Evolutionary conservation across 2,797 vertebrate genomes (phyloP), one percentile per base, ranked within the genome.

Genomic region (Telmatherina bonti): DNA sequence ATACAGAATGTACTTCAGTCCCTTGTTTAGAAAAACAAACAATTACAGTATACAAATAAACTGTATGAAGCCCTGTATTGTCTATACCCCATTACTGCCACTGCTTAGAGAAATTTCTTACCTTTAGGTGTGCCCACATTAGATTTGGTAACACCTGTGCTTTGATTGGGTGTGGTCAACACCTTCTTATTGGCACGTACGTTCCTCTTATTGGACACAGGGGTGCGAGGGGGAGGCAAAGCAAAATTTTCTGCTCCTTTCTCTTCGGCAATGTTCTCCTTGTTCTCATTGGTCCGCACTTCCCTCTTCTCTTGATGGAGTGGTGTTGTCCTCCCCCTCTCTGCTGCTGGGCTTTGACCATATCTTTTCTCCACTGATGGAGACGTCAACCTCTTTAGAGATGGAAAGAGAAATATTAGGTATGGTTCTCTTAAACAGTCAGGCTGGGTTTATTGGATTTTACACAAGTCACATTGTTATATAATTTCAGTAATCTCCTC

Each of bases 231-330:
- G 67, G 93, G 90, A 57, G 96, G 95, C 81, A 95, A 79, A 0
- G 63, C 87, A 83, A 97, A 96, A 5, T 87, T 56, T 0, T 93
- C 89, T 7, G 87, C 86, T 1, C 90, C 91, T 74, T 90, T 93
- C 54, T 85, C 74, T n/a, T 88, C 74, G 4, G 78, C 78, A 26
- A 92, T 27, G 67, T 98, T 97, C 78, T 97, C 96, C 93, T 97
- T 96, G 92, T 96, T 94, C 84, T 95, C 91, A 36, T 33, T 70
- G 69, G 86, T 85, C 26, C 76, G 84, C 52, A 89, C 90, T 60
- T 79, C 66, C 53, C 67, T 78, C 74, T 78, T 88, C 65, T 88
- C 87, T 2, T 70, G 64, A 20, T n/a, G 78, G 27, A 79, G 78
- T n/a, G 62, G 78, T 2, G 78, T 55, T 1, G 69, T 57, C 59